Conservation (phyloP, 30 jellyfish, hydroid and myxozoan genomes). For the Turritopsis dohrnii region DNA sequence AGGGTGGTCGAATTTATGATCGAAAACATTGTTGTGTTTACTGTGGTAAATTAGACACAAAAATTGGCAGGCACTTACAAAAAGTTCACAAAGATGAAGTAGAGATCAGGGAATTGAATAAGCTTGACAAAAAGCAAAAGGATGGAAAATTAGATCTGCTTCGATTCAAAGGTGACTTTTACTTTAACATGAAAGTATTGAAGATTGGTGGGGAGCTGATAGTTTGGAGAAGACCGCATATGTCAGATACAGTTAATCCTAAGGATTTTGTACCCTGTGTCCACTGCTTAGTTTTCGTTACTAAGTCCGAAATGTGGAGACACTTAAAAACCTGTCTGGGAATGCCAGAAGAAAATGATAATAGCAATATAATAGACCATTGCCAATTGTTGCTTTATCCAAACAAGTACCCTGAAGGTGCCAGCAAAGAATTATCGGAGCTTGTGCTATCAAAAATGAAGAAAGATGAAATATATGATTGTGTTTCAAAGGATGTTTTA, state of each 20-base stretch:
- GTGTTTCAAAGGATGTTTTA: conserved; percentile 22
- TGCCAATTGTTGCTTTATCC: not conserved
- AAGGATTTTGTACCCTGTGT: conserved; percentile 36
- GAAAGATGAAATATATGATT: conserved; percentile 23
- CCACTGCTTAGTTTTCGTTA: conserved; percentile 39
- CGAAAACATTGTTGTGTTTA: conserved; percentile 18
- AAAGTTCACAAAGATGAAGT: conserved; percentile 33
- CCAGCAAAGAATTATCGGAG: conserved; percentile 12
- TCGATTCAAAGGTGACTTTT: conserved; percentile 35
- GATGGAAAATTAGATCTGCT: conserved; percentile 34
- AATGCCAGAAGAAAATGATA: not conserved
- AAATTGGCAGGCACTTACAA: conserved; percentile 32
- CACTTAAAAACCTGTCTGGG: conserved; percentile 27
- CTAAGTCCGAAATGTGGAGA: conserved; percentile 54
- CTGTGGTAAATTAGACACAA: conserved; percentile 20
- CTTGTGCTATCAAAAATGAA: conserved; percentile 25
- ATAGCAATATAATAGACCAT: not conserved
- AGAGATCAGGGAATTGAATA: conserved; percentile 5
- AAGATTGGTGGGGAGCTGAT: conserved; percentile 40
- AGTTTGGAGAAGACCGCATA: conserved; percentile 31
- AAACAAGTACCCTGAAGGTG: not conserved
- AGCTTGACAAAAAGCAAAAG: not conserved
- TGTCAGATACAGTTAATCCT: not conserved
- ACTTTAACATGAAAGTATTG: conserved; percentile 32
- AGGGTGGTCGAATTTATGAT: conserved; percentile 31